A percentile compares a stretch with the other conserved stretches of the same genome.
Conservation (phyloP, 2,113 vertebrate species). For the Craseonycteris thonglongyai region DNA sequence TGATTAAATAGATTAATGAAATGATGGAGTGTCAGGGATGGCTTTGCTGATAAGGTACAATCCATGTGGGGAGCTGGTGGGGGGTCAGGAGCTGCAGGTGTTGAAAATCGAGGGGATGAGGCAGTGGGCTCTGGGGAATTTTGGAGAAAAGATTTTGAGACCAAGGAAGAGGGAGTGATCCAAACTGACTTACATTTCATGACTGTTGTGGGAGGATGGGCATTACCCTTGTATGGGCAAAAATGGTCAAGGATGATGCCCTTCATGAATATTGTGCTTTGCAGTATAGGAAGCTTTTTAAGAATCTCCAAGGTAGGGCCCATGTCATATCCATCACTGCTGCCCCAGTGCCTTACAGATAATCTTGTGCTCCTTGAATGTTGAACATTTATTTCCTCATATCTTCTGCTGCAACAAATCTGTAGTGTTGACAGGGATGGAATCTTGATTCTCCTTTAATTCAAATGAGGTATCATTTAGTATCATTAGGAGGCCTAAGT, state of each 20-base stretch:
- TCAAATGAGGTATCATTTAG: neutral
- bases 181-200: neutral
- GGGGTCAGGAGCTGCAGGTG: accelerated
- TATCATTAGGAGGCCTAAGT: neutral
- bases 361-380: neutral
- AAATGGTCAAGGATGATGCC: accelerated
- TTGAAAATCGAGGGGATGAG: accelerated
- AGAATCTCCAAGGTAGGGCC: neutral
- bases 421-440: neutral
- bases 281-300: neutral
- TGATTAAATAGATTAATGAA: neutral
- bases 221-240: neutral
- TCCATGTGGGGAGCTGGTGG: neutral
- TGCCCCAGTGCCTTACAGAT: neutral
- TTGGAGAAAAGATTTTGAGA: neutral
- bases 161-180: neutral
- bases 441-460: neutral
- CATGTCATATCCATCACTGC: neutral
- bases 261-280: accelerated
- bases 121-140: neutral
- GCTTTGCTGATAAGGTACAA: neutral
- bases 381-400: neutral
- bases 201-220: neutral
- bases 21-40: neutral
- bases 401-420: neutral